Base-by-base conservation (phyloP, 2,113 vertebrate species). In the Pseudorhombus dupliciocellatus region DNA sequence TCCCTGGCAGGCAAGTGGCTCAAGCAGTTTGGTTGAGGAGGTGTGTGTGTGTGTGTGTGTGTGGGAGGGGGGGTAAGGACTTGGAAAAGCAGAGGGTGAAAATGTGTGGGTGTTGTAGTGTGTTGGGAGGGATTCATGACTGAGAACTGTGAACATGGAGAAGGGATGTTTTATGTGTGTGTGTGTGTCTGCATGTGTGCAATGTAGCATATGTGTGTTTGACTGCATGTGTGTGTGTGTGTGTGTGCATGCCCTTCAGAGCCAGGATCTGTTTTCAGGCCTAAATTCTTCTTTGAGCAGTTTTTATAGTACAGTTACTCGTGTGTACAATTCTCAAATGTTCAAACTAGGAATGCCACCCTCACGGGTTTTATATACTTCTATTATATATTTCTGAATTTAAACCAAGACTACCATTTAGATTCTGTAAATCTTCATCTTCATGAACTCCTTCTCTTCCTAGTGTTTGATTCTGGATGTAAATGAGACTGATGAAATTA, bases 1-100 rank as follows among this genome's bases (percentile, higher is more conserved):
- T 77, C 87, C 80, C 92, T 93, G 93, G 94, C 92, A 93, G 89
- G 91, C 93, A 94, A 91, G 87, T 92, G 88, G 90, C 89, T 90
- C 50, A 83, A 92, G 91, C 90, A 88, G 68, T 78, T 89, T 89
- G 88, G 85, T 91, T 69, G 79, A 73, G 77, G 81, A 86, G 9
- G 7, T 64, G 84, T 66, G 66, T 87, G 77, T 89, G 89, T 89
- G 90, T 75, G 65, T 79, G 81, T 50, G 80, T 59, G 70, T 73
- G 86, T 2, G 4, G 53, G 77, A 24, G 60, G 75, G 77, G 70
- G 42, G 25, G 42, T 20, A 31, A 9, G 31, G 56, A 54, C 77
- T 77, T 84, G 81, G 75, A 82, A 59, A 69, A 85, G 68, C 83
- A 68, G 81, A 85, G 87, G 83, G 86, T 83, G 79, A 89, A 81